These are phyloP conservation scores for Gopherus evgoodei DNA, from an alignment of 2,113 vertebrate genomes.

Conservation along the genomic window DNA sequence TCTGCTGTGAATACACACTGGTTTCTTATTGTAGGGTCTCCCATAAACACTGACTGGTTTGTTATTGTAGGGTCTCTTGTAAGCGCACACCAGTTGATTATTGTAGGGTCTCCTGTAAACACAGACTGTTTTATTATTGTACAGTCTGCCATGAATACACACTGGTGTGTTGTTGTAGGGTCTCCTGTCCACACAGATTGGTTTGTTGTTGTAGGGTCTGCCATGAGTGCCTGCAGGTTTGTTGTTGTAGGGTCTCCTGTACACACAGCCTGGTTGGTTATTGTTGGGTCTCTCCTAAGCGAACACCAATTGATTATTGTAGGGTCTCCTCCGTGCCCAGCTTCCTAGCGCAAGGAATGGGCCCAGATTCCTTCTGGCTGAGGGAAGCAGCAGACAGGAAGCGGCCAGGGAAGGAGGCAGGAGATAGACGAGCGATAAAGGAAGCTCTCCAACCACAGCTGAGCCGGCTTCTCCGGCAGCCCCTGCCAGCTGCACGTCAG, in stretches of 20 bases:
- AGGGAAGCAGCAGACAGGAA: background rate
- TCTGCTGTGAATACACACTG: background rate
- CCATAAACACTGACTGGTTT: accelerated
- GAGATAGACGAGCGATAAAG: background rate
- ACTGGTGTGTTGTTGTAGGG: no score
- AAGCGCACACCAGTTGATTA: accelerated
- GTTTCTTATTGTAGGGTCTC: background rate
- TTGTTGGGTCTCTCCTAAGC: background rate
- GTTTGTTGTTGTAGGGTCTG: no score
- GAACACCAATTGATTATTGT: no score
- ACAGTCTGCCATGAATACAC: no score
- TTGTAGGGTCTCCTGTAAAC: background rate
- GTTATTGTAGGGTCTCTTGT: background rate
- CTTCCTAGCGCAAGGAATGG: background rate
- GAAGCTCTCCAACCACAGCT: background rate
- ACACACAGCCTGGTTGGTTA: background rate
- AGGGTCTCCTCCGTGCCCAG: background rate
- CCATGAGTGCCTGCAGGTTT: no score
- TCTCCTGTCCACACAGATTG: no score
- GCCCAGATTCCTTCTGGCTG: background rate
- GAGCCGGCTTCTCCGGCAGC: background rate
- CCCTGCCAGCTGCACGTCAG: background rate
- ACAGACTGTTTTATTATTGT: background rate
- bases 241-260: no score
- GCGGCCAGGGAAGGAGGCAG: background rate